phyloP scores from a whole-genome alignment of 2,113 vertebrate species.

The Piprites chloris region DNA sequence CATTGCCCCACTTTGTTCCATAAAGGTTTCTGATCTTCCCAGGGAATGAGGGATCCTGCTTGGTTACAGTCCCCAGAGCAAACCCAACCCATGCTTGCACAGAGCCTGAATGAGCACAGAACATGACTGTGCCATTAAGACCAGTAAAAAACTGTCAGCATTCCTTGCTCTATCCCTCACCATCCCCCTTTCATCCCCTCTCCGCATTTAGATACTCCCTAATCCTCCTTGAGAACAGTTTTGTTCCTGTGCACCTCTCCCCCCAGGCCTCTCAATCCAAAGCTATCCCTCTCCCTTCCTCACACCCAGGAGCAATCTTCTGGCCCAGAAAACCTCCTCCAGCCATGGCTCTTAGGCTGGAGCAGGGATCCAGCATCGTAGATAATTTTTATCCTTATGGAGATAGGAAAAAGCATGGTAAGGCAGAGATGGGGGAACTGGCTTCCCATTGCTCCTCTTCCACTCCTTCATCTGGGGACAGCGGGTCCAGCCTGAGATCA shows the following conservation, averaged over 20 bases:
- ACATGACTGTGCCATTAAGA: background rate
- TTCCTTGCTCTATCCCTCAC: background rate
- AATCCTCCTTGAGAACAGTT: background rate
- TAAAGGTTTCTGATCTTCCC: background rate
- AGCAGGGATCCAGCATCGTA: background rate
- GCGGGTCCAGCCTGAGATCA: background rate
- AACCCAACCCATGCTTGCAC: background rate
- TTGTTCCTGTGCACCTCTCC: background rate
- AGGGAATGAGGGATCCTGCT: background rate
- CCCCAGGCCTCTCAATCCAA: background rate
- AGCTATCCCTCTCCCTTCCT: background rate
- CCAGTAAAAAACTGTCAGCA: background rate
- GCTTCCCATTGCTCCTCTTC: background rate
- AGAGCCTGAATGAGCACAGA: background rate
- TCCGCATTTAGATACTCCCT: background rate
- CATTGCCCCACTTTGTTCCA: background rate
- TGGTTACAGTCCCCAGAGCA: background rate
- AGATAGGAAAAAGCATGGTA: background rate
- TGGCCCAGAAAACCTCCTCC: background rate
- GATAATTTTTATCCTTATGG: background rate
- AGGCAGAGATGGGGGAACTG: background rate
- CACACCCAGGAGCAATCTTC: background rate
- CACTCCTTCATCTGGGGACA: background rate
- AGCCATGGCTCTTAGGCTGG: background rate
- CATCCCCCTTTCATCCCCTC: background rate